A percentile compares a stretch with the other conserved stretches of the same genome.
Evolutionary conservation across 2,113 vertebrate species (phyloP).

Genomic region (Ictalurus punctatus): DNA sequence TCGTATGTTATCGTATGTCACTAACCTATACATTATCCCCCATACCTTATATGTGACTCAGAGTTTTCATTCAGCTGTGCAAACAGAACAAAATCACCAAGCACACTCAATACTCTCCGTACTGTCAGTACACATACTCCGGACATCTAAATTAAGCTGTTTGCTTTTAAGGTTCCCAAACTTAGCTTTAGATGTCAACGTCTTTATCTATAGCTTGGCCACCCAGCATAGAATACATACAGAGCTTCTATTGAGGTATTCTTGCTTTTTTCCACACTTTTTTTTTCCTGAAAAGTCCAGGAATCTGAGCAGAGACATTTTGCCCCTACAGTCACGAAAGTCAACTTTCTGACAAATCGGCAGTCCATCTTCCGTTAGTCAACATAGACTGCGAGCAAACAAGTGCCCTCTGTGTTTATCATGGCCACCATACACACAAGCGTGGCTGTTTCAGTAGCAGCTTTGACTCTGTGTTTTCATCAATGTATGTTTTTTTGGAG

Average conservation of each 20-base stretch:
- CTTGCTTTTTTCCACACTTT: conserved; percentile 23
- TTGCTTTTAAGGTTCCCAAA: conserved; percentile 47
- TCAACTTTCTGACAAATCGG: conserved; percentile 54
- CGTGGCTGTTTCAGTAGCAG: conserved; percentile 25
- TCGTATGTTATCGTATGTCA: background rate
- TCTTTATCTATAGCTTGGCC: conserved; percentile 34
- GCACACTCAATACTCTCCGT: conserved; percentile 35
- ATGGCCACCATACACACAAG: conserved; percentile 9
- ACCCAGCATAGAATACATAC: conserved; percentile 56
- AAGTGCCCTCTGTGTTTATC: conserved; percentile 34
- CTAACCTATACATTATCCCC: background rate
- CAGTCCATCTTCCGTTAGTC: conserved; percentile 38
- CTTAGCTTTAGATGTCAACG: conserved; percentile 49
- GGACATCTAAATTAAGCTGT: conserved; percentile 67
- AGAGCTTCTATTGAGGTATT: conserved; percentile 55
- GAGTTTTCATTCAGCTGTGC: conserved; percentile 62
- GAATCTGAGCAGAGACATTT: conserved; percentile 56
- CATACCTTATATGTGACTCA: background rate
- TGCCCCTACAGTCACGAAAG: conserved; percentile 57
- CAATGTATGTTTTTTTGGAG: background rate
- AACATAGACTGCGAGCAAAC: conserved; percentile 43
- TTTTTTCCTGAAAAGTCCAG: conserved; percentile 39
- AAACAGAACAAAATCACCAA: conserved; percentile 66
- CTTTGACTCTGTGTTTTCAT: background rate
- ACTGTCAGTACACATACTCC: conserved; percentile 45